These are phyloP conservation scores for Enteromius afrohamiltoni DNA, from an alignment of 2,797 vertebrate genomes.

Conservation along the genomic window DNA sequence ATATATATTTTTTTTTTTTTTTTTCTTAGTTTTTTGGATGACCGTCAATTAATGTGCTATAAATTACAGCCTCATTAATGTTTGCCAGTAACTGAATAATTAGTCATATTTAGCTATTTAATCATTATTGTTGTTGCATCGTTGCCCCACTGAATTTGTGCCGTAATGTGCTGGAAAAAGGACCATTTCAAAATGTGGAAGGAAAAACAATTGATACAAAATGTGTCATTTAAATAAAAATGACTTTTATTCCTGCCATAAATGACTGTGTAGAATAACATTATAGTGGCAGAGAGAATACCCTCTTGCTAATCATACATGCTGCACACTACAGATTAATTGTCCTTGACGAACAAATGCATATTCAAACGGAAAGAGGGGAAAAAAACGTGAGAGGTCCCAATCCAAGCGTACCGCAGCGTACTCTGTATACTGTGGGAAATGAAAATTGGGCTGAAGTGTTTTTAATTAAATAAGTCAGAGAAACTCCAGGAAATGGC, in stretches of 20 bases:
- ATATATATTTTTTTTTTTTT: too few species aligned
- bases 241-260: neutral
- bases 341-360: constrained; percentile 59
- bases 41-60: neutral
- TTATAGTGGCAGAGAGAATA: neutral
- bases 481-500: constrained; percentile 80
- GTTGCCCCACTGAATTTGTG: constrained; percentile 23
- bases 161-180: constrained; percentile 58
- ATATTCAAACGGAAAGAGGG: constrained; percentile 43
- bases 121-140: neutral
- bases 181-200: neutral
- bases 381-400: constrained; percentile 9
- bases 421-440: constrained; percentile 58
- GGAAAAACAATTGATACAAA: neutral
- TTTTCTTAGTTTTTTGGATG: neutral
- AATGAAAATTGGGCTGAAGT: constrained; percentile 79
- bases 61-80: neutral
- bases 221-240: neutral
- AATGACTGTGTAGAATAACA: neutral
- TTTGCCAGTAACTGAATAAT: neutral
- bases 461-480: constrained; percentile 84
- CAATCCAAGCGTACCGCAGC: constrained; percentile 24
- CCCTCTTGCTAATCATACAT: neutral
- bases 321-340: constrained; percentile 42
- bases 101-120: neutral